These are phyloP conservation scores for Noctuana brunneofusca DNA, from an alignment of 2,888 invertebrate genomes.

Conservation along the genomic window DNA sequence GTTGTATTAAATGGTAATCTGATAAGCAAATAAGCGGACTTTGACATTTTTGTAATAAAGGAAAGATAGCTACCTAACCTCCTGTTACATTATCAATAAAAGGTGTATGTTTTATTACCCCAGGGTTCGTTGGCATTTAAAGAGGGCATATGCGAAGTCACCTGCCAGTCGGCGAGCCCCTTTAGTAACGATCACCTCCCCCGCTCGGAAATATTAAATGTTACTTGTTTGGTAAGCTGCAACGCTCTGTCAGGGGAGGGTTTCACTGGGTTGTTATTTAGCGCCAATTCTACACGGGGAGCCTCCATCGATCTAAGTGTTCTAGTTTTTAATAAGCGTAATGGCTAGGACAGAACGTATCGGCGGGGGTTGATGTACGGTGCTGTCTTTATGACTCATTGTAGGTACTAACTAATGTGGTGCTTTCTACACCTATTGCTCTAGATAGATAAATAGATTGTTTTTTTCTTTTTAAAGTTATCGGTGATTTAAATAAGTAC, in stretches of 20 bases:
- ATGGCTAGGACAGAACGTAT: conserved; percentile 8
- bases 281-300: conserved; percentile 20
- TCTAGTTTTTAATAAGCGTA: conserved; percentile 26
- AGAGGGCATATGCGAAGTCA: conserved; percentile 77
- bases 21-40: conserved; percentile 19
- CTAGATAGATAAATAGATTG: too few species aligned
- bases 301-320: conserved; percentile 13
- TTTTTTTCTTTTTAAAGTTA: too few species aligned
- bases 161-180: conserved; percentile 65
- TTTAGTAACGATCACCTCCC: conserved; percentile 53
- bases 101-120: conserved; percentile 49
- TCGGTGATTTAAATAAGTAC: too few species aligned
- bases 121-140: conserved; percentile 76
- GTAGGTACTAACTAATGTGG: neutral
- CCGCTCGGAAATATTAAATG: conserved; percentile 74
- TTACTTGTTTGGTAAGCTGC: conserved; percentile 68
- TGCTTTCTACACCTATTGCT: neutral
- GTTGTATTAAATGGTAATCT: conserved; percentile 17
- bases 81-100: conserved; percentile 45
- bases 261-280: conserved; percentile 23
- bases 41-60: conserved; percentile 18
- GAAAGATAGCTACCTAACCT: conserved; percentile 31
- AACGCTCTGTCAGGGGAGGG: conserved; percentile 23
- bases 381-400: neutral
- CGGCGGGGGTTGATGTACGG: conserved; percentile 5